Evolutionary conservation across 2,113 vertebrate species (phyloP).

Genomic region (Hoplias malabaricus): DNA sequence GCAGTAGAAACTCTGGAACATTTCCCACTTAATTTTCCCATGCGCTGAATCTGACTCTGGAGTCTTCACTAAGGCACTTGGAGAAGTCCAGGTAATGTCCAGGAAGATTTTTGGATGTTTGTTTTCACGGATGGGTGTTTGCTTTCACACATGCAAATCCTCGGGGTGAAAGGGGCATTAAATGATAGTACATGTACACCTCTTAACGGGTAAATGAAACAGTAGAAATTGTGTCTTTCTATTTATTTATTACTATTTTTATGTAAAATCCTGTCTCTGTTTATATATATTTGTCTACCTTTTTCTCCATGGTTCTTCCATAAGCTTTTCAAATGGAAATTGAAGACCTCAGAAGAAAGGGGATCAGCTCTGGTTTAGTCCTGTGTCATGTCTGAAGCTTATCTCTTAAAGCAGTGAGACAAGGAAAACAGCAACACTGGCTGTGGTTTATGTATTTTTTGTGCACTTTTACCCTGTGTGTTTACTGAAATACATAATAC

Average conservation of each 20-base stretch:
- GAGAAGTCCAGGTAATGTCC: too few relatives aligned
- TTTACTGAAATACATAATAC: background rate
- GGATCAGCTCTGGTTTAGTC: background rate
- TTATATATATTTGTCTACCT: background rate
- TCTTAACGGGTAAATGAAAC: too few relatives aligned
- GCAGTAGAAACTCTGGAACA: too few relatives aligned
- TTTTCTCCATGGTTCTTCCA: background rate
- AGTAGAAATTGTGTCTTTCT: too few relatives aligned
- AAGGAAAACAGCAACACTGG: background rate
- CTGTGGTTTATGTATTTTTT: background rate
- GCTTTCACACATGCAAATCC: too few relatives aligned
- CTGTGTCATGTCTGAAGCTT: background rate
- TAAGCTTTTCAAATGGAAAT: conserved; percentile 29
- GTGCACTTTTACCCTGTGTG: background rate
- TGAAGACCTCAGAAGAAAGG: background rate
- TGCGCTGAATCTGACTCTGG: too few relatives aligned
- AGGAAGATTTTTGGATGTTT: too few relatives aligned
- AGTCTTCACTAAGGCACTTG: too few relatives aligned
- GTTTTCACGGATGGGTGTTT: too few relatives aligned
- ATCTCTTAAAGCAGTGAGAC: background rate
- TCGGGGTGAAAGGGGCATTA: too few relatives aligned
- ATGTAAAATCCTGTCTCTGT: background rate
- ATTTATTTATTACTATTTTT: conserved; percentile 3
- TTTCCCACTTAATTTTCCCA: too few relatives aligned
- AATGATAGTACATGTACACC: too few relatives aligned